Base-by-base conservation (phyloP, 1,140 invertebrate genomes). In the Apocrypta bakeri region DNA sequence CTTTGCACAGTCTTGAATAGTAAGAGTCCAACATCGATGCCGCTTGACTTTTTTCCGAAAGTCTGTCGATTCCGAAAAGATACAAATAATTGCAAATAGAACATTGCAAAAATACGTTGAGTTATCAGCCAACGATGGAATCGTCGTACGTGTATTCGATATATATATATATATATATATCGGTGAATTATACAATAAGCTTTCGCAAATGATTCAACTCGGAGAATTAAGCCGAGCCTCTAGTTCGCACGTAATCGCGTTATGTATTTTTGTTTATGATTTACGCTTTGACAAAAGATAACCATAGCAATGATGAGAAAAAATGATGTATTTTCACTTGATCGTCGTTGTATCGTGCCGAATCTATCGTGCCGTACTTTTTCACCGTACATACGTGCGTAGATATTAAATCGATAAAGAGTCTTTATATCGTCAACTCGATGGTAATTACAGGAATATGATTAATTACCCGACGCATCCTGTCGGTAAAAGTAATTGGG, bases 401-500 rank as follows among this genome's bases (percentile, higher is more conserved):
- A 48, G 4, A 4, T 48, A 56, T 56, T 56, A 56, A 56, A 56
- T 56, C 48, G 48, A 56, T 56, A 56, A n/a, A 56, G 48, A 56
- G 48, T 17, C 6, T 7, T 0, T 56, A n/a, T 56, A 56, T 56
- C 48, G 17, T 56, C 48, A 56, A n/a, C 48, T 56, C 48, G 17
- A 56, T 56, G 17, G 17, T 17, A 56, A 56, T 56, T 56, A 56
- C 48, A 17, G 17, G 48, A 17, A 17, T 2, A 69, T 69, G 68
- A 69, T 69, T 69, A 69, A 69, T 69, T 69, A 69, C 33, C 68
- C 27, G 14, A 29, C 31, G 25, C 31, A 69, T 69, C 68, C 68
- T 69, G 68, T 33, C 17, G 68, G 68, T 31, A 69, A 33, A 69
- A 21, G 14, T 69, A 69, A 69, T 69, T 31, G 68, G 68, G 27